Conservation (phyloP, 2,113 vertebrate species). For the Holacanthus passer region DNA sequence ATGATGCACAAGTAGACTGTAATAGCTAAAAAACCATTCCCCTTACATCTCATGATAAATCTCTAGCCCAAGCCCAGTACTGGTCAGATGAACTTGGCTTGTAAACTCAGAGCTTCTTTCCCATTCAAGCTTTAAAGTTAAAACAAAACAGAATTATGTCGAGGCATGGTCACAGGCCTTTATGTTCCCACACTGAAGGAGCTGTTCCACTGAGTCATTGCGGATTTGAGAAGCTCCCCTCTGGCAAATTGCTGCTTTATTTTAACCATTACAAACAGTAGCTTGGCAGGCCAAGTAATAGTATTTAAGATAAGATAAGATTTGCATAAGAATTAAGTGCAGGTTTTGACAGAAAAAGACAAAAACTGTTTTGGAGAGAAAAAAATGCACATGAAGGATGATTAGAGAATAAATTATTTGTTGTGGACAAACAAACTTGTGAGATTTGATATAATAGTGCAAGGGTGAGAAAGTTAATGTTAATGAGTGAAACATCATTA, state of each 20-base stretch:
- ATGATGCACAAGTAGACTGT: not conserved
- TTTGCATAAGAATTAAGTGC: not conserved
- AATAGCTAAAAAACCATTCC: not conserved
- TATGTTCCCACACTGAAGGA: not conserved
- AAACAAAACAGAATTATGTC: not conserved
- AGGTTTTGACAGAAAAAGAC: not conserved
- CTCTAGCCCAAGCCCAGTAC: not conserved
- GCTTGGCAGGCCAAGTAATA: not conserved
- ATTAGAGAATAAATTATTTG: not conserved
- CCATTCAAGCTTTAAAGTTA: not conserved
- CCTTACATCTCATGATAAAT: not conserved
- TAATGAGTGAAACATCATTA: not conserved
- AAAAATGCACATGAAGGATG: not conserved
- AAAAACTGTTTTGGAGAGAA: not conserved
- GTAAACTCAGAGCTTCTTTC: not conserved
- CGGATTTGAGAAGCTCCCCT: constrained; percentile 8
- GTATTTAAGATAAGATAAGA: no score
- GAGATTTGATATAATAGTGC: not conserved
- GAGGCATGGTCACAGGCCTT: constrained; percentile 2
- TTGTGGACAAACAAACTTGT: not conserved
- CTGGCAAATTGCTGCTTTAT: not conserved
- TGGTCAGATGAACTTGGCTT: not conserved
- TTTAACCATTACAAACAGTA: not conserved
- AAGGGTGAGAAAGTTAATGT: not conserved
- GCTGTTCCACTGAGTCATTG: not conserved